phyloP scores from a whole-genome alignment of 2,113 vertebrate genomes.

The Pelvicachromis taeniatus region DNA sequence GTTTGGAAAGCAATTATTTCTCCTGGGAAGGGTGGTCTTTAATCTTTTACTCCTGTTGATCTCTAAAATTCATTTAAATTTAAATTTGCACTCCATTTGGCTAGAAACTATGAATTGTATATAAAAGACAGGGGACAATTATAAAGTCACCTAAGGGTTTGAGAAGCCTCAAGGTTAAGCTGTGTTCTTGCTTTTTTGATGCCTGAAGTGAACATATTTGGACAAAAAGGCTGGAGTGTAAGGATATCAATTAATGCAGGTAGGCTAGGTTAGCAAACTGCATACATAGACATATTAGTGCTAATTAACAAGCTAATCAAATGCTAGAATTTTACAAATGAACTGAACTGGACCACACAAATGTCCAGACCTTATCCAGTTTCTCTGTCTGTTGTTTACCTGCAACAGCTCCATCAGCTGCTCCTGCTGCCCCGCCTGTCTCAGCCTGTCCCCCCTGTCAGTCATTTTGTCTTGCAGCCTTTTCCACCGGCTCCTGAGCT shows the following conservation, averaged over 20 bases:
- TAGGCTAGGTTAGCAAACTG: background rate
- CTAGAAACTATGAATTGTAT: background rate
- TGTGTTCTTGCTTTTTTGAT: background rate
- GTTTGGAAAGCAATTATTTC: background rate
- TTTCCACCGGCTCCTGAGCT: conserved; percentile 76
- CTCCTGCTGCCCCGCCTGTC: conserved; percentile 82
- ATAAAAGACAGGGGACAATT: background rate
- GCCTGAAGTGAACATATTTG: background rate
- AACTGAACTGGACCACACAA: background rate
- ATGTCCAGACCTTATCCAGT: background rate
- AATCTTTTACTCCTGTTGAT: background rate
- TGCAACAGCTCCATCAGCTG: conserved; percentile 85
- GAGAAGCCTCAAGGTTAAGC: background rate
- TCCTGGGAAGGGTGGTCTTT: background rate
- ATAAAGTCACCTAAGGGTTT: background rate
- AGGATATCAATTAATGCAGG: background rate
- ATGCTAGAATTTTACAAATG: background rate
- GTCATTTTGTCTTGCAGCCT: conserved; percentile 78
- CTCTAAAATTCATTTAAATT: background rate
- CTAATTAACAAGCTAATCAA: background rate
- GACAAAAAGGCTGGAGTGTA: background rate
- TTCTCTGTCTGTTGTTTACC: conserved; percentile 55
- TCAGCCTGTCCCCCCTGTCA: conserved; percentile 79
- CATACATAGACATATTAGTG: background rate
- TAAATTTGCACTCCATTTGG: background rate